These are phyloP conservation scores for Holocentrus rufus DNA, from an alignment of 2,797 vertebrate genomes.

Conservation along the genomic window DNA sequence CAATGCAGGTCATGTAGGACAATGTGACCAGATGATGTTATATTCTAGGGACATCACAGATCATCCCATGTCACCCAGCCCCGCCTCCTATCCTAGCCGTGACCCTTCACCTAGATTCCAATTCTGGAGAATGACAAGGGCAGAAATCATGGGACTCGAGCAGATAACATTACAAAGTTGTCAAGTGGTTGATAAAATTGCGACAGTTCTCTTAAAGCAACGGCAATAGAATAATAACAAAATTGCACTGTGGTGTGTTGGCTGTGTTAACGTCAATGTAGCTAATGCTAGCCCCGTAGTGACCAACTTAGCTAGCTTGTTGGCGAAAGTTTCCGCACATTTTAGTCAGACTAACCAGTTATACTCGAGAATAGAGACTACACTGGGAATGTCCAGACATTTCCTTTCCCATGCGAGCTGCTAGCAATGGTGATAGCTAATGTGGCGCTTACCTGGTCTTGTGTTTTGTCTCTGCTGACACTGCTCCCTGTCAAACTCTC, in stretches of 20 bases:
- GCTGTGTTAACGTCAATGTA: no score
- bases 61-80: slow-evolving; percentile 50
- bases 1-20: not conserved
- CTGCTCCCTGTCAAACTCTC: slow-evolving; percentile 52
- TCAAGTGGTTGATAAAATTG: fast-evolving
- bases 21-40: not conserved
- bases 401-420: not conserved
- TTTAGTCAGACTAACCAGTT: not conserved
- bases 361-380: fast-evolving
- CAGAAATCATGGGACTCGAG: slow-evolving; percentile 7
- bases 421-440: fast-evolving
- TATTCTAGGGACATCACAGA: not conserved
- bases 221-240: no score
- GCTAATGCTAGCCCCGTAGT: not conserved
- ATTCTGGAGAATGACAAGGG: slow-evolving; percentile 33
- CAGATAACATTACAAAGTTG: not conserved
- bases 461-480: slow-evolving; percentile 13
- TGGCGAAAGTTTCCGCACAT: slow-evolving; percentile 7
- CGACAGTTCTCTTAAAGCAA: not conserved
- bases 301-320: slow-evolving; percentile 24
- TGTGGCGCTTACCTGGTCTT: slow-evolving; percentile 49
- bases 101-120: slow-evolving; percentile 79
- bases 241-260: no score
- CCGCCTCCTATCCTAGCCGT: slow-evolving; percentile 18
- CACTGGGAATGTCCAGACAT: not conserved